Base-by-base conservation (phyloP, 2,888 invertebrate species). In the Stenurella melanura region DNA sequence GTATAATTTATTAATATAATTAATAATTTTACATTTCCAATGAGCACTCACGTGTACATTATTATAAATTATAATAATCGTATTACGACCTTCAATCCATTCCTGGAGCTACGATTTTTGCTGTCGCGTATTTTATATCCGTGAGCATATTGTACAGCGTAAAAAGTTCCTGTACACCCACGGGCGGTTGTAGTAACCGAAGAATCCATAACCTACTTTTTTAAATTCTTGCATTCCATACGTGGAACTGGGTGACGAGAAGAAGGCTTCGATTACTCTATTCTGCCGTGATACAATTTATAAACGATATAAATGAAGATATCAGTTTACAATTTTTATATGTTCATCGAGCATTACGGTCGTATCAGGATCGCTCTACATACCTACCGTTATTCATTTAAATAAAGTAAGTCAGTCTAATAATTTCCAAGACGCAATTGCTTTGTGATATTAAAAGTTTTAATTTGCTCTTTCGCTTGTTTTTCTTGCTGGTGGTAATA, bases 211-310 rank as follows among this genome's bases (percentile, higher is more conserved):
- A 58, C 58, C 58, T 58, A 58, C 58, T 58, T 58, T 58, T 58
- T 58, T 21, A 50, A 58, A 58, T 58, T 58, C 19, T 58, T 19
- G 58, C 58, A 21, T 58, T 18, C 58, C 58, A 58, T 58, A 58
- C 58, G 1, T 10, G 58, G 58, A 58, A 58, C 58, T 58, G 58
- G 21, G 58, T 58, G 58, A 58, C 11, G 12, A n/a, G 50, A 21
- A 58, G 58, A 58, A 58, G 50, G 58, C 11, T 19, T 19, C 19
- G 21, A 21, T 58, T 58, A 58, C 15, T 19, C 11, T 18, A 58
- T 19, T 10, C 19, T 19, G 12, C 1, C 12, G 57, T 18, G 58
- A 58, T 18, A 58, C 21, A 12, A 21, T 56, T 56, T 42, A 12
- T 42, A 12, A 42, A 42, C 7, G 9, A 9, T 6, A 34, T 34